phyloP scores from a whole-genome alignment of 2,888 invertebrate species.

The Pristionchus mayeri region DNA sequence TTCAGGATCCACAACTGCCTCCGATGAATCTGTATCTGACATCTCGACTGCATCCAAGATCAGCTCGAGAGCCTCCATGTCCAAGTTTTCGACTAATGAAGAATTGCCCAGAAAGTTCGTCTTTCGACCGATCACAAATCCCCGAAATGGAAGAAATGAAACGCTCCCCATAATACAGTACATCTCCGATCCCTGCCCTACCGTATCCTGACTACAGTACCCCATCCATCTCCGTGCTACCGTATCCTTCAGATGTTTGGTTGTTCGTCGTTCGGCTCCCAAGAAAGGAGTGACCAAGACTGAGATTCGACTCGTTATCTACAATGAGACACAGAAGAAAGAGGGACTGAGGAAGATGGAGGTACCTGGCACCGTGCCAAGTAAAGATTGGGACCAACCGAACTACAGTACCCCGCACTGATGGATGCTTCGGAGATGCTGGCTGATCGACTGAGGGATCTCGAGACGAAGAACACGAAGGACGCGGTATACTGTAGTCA shows the following conservation, averaged over 20 bases:
- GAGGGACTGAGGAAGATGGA: constrained; percentile 39
- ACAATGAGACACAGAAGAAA: constrained; percentile 31
- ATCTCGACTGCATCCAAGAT: constrained; percentile 13
- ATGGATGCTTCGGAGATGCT: constrained; percentile 38
- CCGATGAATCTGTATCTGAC: background rate
- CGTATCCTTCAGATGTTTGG: constrained; percentile 4
- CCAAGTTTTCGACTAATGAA: background rate
- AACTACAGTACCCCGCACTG: constrained; percentile 39
- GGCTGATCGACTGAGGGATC: constrained; percentile 17
- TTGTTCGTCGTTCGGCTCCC: constrained; percentile 33
- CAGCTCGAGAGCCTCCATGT: background rate
- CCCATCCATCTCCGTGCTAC: background rate
- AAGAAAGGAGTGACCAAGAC: constrained; percentile 31
- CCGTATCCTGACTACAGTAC: background rate
- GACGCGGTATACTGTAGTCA: constrained; percentile 25
- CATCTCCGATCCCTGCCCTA: background rate
- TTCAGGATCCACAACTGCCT: background rate
- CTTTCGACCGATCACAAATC: background rate
- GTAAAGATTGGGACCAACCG: background rate
- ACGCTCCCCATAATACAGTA: background rate
- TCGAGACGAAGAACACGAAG: constrained; percentile 32
- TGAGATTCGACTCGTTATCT: constrained; percentile 21
- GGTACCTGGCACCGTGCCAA: background rate
- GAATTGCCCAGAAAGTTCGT: constrained; percentile 28
- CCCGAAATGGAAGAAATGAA: background rate